Conservation (phyloP, 2,888 invertebrate genomes). For the Hirtodrosophila cameraria region DNA sequence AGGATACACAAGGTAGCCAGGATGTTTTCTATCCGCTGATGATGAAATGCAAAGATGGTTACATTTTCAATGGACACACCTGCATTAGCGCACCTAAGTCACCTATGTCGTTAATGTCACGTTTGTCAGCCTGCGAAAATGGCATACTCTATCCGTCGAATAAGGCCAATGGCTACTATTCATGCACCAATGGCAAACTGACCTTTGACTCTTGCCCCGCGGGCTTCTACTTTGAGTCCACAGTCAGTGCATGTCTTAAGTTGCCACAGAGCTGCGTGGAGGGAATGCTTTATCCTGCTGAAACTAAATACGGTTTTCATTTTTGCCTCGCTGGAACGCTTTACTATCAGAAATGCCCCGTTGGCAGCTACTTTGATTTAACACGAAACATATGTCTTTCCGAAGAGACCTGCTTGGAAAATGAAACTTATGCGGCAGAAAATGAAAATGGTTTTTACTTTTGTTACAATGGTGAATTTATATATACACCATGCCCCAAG, state of each 20-base stretch:
- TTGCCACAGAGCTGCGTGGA: background rate
- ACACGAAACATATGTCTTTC: background rate
- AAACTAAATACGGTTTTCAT: constrained; percentile 15
- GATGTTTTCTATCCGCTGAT: constrained; percentile 69
- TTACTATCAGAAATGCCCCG: constrained; percentile 9
- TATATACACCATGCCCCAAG: constrained; percentile 2
- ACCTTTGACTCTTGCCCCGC: background rate
- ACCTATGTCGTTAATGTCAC: background rate
- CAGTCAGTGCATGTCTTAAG: background rate
- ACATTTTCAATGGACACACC: constrained; percentile 55
- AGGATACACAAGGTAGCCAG: constrained; percentile 22
- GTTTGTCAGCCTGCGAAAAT: constrained; percentile 10
- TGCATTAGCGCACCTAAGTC: constrained; percentile 30
- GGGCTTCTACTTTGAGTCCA: background rate
- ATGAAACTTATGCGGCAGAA: constrained; percentile 2
- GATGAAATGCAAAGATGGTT: constrained; percentile 69
- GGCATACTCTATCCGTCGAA: constrained; percentile 17
- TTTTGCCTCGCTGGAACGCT: background rate
- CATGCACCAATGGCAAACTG: constrained; percentile 17
- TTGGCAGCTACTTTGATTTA: constrained; percentile 11
- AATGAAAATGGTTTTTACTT: background rate
- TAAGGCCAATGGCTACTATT: constrained; percentile 7
- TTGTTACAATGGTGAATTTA: constrained; percentile 34
- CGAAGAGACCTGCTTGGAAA: constrained; percentile 14
- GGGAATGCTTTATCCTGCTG: constrained; percentile 12